These are phyloP conservation scores for Drosophila seclusa DNA, from an alignment of 2,888 invertebrate species.

Conservation along the genomic window DNA sequence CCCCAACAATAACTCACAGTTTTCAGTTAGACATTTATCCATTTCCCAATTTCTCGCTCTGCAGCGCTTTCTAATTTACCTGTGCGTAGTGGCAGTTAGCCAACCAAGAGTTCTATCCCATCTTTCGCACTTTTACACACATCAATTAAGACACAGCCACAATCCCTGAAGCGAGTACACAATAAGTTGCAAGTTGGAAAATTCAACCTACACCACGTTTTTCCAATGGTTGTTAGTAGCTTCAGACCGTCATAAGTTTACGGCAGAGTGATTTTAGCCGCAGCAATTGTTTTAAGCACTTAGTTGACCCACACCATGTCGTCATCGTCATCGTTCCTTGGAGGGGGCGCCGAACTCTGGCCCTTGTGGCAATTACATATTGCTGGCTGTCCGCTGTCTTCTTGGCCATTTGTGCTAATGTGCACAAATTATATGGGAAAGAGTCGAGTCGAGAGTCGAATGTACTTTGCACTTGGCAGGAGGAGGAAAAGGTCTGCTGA, in stretches of 20 bases:
- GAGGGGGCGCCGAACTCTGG: constrained; percentile 64
- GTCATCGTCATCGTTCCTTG: constrained; percentile 13
- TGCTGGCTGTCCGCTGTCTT: neutral
- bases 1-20: neutral
- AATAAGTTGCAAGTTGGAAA: constrained; percentile 42
- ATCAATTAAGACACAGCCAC: neutral
- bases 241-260: constrained; percentile 67
- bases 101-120: constrained; percentile 36
- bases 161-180: constrained; percentile 67
- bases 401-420: constrained; percentile 69
- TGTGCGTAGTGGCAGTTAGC: neutral
- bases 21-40: neutral
- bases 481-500: constrained; percentile 54
- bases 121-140: constrained; percentile 39
- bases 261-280: constrained; percentile 68
- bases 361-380: constrained; percentile 64
- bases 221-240: constrained; percentile 58
- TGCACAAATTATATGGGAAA: constrained; percentile 71
- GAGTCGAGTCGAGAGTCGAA: constrained; percentile 10
- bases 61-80: constrained; percentile 24
- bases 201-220: constrained; percentile 10
- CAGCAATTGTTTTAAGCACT: constrained; percentile 67
- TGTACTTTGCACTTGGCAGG: constrained; percentile 38
- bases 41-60: constrained; percentile 5
- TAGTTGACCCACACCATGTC: constrained; percentile 71